Conservation (phyloP, 1,140 invertebrate genomes). For the Leptinotarsa undecemlineata region DNA sequence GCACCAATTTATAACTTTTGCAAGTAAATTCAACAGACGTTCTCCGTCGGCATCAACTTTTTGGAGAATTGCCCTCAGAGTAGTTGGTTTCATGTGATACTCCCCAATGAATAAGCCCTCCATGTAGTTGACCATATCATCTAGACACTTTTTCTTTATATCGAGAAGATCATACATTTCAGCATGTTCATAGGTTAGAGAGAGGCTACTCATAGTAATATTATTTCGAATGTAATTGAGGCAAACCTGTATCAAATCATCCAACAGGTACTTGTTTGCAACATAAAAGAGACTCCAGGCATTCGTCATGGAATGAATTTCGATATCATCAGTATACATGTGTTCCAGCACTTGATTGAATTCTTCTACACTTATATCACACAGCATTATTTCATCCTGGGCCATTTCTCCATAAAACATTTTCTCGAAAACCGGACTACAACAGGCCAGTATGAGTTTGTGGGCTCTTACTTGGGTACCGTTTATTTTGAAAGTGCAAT, state of each 20-base stretch:
- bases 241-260: constrained; percentile 58
- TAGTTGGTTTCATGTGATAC: constrained; percentile 56
- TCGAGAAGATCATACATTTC: constrained; percentile 59
- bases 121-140: constrained; percentile 58
- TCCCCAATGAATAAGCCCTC: constrained; percentile 56
- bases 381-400: constrained; percentile 55
- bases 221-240: constrained; percentile 57
- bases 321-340: constrained; percentile 61
- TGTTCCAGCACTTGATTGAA: constrained; percentile 62
- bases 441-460: constrained; percentile 68
- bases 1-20: constrained; percentile 59
- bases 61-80: constrained; percentile 56
- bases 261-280: constrained; percentile 62
- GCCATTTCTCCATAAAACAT: constrained; percentile 72
- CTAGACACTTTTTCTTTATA: constrained; percentile 55
- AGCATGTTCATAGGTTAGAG: constrained; percentile 60
- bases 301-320: constrained; percentile 57
- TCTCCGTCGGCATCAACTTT: constrained; percentile 57
- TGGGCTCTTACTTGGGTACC: constrained; percentile 64
- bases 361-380: constrained; percentile 59
- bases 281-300: constrained; percentile 62
- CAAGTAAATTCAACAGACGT: constrained; percentile 57
- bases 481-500: constrained; percentile 60
- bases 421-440: constrained; percentile 77
- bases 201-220: constrained; percentile 59